A percentile compares a stretch with the other conserved stretches of the same genome.
Conservation (phyloP, 2,797 vertebrate species). For the Pempheris klunzingeri region DNA sequence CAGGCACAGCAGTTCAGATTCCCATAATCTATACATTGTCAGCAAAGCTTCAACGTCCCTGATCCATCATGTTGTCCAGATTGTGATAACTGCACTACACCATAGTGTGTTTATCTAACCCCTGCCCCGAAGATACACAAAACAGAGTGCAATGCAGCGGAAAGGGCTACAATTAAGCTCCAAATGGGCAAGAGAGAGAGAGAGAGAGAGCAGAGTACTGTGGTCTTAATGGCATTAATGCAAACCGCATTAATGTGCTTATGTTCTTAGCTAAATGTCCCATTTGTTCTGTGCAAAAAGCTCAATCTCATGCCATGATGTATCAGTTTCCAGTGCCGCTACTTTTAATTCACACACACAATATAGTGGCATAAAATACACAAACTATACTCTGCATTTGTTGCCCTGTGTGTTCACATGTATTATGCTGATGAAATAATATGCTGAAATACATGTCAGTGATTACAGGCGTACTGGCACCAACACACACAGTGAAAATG, state of each 20-base stretch:
- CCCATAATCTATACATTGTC: slow-evolving; percentile 43
- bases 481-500: neutral
- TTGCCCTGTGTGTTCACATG: slow-evolving; percentile 23
- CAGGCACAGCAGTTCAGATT: slow-evolving; percentile 5
- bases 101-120: slow-evolving; percentile 46
- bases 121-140: slow-evolving; percentile 28
- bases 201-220: slow-evolving; percentile 26
- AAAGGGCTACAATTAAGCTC: slow-evolving; percentile 49
- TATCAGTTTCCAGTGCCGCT: slow-evolving; percentile 32
- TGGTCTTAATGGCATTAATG: slow-evolving; percentile 73
- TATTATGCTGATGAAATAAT: too few relatives aligned
- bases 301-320: slow-evolving; percentile 46
- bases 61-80: slow-evolving; percentile 44
- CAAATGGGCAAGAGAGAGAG: slow-evolving; percentile 20
- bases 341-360: slow-evolving; percentile 34
- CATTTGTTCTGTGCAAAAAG: slow-evolving; percentile 59
- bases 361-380: neutral
- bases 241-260: slow-evolving; percentile 78
- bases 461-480: neutral
- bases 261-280: slow-evolving; percentile 77
- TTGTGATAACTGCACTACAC: slow-evolving; percentile 19
- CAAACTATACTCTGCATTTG: slow-evolving; percentile 56
- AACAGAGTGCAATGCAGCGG: slow-evolving; percentile 37
- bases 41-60: slow-evolving; percentile 33
- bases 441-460: neutral